Evolutionary conservation across 1,140 invertebrate species (phyloP).

Genomic region (Lepidurus packardi): DNA sequence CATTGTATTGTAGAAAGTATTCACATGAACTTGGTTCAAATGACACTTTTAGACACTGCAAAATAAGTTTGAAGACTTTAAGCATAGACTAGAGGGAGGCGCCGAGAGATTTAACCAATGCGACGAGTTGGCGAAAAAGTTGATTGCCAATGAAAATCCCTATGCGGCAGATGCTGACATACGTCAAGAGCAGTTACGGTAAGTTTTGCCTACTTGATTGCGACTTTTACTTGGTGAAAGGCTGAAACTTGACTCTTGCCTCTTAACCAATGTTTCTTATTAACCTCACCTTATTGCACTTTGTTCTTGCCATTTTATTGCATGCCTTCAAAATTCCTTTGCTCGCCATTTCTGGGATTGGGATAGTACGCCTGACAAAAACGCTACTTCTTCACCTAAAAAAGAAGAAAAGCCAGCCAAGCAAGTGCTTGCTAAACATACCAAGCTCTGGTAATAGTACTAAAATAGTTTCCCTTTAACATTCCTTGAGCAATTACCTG

Average conservation of each 20-base stretch:
- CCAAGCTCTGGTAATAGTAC: not conserved
- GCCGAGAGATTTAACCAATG: conserved; percentile 88
- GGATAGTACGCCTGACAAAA: conserved; percentile 19
- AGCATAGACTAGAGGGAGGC: conserved; percentile 82
- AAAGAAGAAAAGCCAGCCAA: not conserved
- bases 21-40: conserved; percentile 25
- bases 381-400: not conserved
- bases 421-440: conserved; percentile 16
- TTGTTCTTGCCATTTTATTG: not conserved
- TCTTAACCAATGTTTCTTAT: not conserved
- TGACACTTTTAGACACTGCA: conserved; percentile 60
- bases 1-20: conserved; percentile 29
- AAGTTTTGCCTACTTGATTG: conserved; percentile 42
- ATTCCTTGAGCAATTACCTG: not conserved
- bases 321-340: conserved; percentile 20
- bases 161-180: conserved; percentile 82
- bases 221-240: not conserved
- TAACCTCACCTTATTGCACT: not conserved
- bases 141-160: conserved; percentile 79
- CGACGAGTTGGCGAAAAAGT: conserved; percentile 81
- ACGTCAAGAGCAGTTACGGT: conserved; percentile 81
- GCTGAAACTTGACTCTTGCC: not conserved
- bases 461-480: not conserved
- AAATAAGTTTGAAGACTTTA: conserved; percentile 93
- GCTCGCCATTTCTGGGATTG: not conserved